These are phyloP conservation scores for Papilio polyxenes DNA, from an alignment of 1,140 invertebrate species.

Conservation along the genomic window DNA sequence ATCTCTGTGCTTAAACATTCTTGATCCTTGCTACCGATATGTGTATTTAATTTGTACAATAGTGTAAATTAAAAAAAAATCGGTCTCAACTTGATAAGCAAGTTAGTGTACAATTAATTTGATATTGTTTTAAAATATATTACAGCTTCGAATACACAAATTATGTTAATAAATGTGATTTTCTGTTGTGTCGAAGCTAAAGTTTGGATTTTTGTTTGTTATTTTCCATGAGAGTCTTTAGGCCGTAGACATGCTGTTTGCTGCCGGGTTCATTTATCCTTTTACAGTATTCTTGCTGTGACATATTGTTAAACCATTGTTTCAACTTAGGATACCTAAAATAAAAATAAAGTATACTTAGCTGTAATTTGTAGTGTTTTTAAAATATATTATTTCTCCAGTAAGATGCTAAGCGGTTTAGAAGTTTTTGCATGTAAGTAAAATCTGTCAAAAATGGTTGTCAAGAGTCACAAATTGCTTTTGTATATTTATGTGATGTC, in stretches of 20 bases:
- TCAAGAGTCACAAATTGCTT: background rate
- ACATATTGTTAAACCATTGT: conserved; percentile 64
- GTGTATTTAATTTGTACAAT: background rate
- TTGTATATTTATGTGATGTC: background rate
- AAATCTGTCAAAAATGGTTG: background rate
- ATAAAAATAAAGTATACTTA: conserved; percentile 32
- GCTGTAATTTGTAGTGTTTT: conserved; percentile 13
- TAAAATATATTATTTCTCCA: background rate
- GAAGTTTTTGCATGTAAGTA: background rate
- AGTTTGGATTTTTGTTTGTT: conserved; percentile 59
- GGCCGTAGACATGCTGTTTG: conserved; percentile 50
- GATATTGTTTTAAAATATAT: conserved; percentile 26
- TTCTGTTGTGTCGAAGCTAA: conserved; percentile 41
- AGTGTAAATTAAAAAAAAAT: conserved; percentile 2
- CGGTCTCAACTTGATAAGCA: background rate
- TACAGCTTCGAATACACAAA: conserved; percentile 35
- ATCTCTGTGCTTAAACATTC: background rate
- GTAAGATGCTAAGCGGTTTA: background rate
- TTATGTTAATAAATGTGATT: conserved; percentile 33
- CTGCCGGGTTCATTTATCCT: conserved; percentile 61
- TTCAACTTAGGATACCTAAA: conserved; percentile 67
- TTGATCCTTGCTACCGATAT: background rate
- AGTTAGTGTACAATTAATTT: conserved; percentile 22
- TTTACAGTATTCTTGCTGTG: conserved; percentile 55
- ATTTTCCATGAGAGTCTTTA: conserved; percentile 58